Percentiles rank a stretch among this genome's conserved stretches.
Conservation (phyloP, 2,888 invertebrate species). For the Troglohyphantes excavatus region DNA sequence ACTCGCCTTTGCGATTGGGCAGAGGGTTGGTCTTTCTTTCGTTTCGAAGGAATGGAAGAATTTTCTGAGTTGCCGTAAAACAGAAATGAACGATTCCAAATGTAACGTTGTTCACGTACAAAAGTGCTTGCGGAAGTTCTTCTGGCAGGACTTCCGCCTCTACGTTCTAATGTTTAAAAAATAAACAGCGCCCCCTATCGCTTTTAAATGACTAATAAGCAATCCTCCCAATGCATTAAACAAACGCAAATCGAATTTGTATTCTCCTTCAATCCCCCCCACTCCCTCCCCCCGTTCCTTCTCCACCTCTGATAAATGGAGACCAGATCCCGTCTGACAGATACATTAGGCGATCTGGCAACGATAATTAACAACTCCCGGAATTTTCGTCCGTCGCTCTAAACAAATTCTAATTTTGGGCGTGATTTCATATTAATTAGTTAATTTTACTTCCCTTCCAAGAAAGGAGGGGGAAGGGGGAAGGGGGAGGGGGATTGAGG, state of each 20-base stretch:
- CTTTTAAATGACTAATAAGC: too few relatives aligned
- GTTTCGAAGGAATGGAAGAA: too few relatives aligned
- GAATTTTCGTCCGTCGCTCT: conserved; percentile 68
- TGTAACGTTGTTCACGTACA: too few relatives aligned
- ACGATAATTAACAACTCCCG: conserved; percentile 75
- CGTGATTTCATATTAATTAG: conserved; percentile 79
- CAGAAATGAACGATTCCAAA: too few relatives aligned
- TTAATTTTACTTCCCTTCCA: conserved; percentile 69
- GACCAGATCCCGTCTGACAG: conserved; percentile 73
- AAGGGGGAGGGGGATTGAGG: not conserved
- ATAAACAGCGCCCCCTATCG: too few relatives aligned
- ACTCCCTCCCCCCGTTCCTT: conserved; percentile 25
- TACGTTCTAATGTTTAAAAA: too few relatives aligned
- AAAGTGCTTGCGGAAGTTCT: too few relatives aligned
- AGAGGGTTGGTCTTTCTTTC: too few relatives aligned
- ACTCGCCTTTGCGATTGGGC: too few relatives aligned
- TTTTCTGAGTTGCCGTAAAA: too few relatives aligned
- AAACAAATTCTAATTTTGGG: conserved; percentile 64
- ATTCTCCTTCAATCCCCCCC: conserved; percentile 12
- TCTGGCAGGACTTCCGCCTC: too few relatives aligned
- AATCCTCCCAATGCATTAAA: too few relatives aligned
- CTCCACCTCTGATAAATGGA: conserved; percentile 73
- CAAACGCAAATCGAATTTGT: conserved; percentile 63
- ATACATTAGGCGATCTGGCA: conserved; percentile 71
- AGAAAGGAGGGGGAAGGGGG: conserved; percentile 12